A percentile compares a stretch with the other conserved stretches of the same genome.
Conservation (phyloP, 2,888 invertebrate species). For the Drosophila setosimentum region DNA sequence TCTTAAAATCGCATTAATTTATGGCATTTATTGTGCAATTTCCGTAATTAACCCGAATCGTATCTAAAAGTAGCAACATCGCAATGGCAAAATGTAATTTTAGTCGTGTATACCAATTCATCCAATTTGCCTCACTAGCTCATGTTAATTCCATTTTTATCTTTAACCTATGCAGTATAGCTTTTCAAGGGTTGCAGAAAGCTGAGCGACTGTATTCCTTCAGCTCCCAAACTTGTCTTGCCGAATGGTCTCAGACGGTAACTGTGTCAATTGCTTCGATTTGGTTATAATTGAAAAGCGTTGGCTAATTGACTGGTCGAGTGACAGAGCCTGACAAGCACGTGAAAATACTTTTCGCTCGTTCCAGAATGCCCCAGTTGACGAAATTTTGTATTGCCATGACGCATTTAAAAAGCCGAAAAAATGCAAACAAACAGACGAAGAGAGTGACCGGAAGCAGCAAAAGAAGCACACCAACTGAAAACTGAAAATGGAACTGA, state of each 20-base stretch:
- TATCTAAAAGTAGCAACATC: neutral
- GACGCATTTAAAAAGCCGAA: conserved; percentile 53
- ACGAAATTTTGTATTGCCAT: conserved; percentile 44
- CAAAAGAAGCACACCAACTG: conserved; percentile 37
- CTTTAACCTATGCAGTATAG: neutral
- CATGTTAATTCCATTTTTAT: conserved; percentile 10
- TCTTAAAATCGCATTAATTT: neutral
- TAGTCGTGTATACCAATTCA: neutral
- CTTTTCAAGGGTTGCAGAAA: conserved; percentile 1
- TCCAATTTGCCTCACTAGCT: neutral
- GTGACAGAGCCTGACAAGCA: conserved; percentile 68
- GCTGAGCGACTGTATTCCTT: conserved; percentile 7
- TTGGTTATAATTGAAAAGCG: conserved; percentile 77
- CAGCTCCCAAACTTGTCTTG: neutral
- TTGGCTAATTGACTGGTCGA: conserved; percentile 78
- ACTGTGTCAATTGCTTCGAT: conserved; percentile 52
- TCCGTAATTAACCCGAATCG: conserved; percentile 11
- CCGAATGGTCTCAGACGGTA: neutral
- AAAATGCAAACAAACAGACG: conserved; percentile 1
- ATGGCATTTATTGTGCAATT: neutral
- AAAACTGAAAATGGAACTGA: conserved; percentile 36
- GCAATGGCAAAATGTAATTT: neutral
- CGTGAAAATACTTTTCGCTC: conserved; percentile 68
- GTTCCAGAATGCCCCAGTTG: conserved; percentile 34
- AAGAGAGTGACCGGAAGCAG: too few species aligned